A percentile compares a stretch with the other conserved stretches of the same genome.
These are phyloP conservation scores for Sicus ferrugineus DNA, from an alignment of 2,888 invertebrate species.

Conservation along the genomic window DNA sequence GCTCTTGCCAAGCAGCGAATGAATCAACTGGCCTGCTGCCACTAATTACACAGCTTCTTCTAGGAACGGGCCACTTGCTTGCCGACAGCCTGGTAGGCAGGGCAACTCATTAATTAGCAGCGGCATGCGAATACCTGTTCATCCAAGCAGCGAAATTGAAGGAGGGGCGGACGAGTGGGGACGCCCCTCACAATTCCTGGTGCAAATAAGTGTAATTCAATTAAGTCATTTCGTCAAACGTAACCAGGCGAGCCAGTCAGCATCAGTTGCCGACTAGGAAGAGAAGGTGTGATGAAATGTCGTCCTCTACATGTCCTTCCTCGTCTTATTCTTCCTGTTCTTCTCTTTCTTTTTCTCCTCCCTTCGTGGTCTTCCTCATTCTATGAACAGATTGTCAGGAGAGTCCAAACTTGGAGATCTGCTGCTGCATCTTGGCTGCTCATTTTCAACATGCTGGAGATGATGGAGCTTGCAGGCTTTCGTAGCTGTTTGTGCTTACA, in stretches of 20 bases:
- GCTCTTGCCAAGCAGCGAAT: too few species aligned
- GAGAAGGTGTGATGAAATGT: background rate
- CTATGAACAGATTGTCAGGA: background rate
- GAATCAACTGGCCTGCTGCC: too few species aligned
- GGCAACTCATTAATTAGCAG: background rate
- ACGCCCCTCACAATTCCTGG: background rate
- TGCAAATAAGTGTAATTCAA: slow-evolving; percentile 56
- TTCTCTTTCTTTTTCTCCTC: background rate
- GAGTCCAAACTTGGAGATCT: too few species aligned
- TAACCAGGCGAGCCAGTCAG: background rate
- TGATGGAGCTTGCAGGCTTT: background rate
- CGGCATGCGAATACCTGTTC: background rate
- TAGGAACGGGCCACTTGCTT: background rate
- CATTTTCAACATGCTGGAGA: background rate
- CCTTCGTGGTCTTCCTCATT: background rate
- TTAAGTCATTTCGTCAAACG: slow-evolving; percentile 51
- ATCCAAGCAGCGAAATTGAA: background rate
- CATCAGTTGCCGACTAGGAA: background rate
- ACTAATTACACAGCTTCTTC: background rate
- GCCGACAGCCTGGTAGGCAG: background rate
- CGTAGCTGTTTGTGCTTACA: background rate
- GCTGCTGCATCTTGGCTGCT: background rate
- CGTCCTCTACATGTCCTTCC: background rate
- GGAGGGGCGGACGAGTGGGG: background rate
- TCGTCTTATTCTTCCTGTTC: too few species aligned